phyloP scores from a whole-genome alignment of 2,888 invertebrate species.

The Chrysotoxum bicinctum region DNA sequence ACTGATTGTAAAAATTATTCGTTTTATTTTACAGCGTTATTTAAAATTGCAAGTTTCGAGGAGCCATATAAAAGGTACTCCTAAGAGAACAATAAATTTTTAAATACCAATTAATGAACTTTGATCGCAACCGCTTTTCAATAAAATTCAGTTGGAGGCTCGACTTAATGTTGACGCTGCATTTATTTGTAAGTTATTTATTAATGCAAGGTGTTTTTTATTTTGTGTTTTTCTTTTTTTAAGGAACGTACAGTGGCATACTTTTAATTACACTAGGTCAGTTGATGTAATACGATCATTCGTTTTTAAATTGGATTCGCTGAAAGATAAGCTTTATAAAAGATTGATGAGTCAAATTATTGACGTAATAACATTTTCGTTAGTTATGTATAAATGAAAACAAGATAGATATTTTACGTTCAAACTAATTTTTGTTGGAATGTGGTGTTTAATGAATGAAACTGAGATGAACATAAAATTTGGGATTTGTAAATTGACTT shows the following conservation, averaged over 20 bases:
- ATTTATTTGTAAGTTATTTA: slow-evolving; percentile 25
- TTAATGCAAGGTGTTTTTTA: slow-evolving; percentile 28
- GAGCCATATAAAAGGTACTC: too few species aligned
- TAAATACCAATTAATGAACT: slow-evolving; percentile 25
- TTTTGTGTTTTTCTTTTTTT: neutral
- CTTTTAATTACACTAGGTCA: slow-evolving; percentile 75
- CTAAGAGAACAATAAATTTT: neutral
- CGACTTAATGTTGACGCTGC: slow-evolving; percentile 40
- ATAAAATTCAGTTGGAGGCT: slow-evolving; percentile 14
- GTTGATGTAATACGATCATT: slow-evolving; percentile 67
- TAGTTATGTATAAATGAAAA: neutral
- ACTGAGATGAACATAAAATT: too few species aligned
- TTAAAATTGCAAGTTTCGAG: neutral
- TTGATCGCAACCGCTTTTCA: slow-evolving; percentile 8
- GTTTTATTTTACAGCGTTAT: neutral
- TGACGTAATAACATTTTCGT: neutral
- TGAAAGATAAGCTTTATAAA: neutral
- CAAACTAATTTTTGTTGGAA: neutral
- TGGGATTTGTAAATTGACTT: too few species aligned
- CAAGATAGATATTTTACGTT: neutral
- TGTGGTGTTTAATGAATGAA: too few species aligned
- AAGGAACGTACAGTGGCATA: slow-evolving; percentile 40
- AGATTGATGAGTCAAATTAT: slow-evolving; percentile 2
- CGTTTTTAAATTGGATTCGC: slow-evolving; percentile 1
- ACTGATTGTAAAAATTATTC: neutral